Conservation (phyloP, 2,888 invertebrate genomes). For the Allacma fusca region DNA sequence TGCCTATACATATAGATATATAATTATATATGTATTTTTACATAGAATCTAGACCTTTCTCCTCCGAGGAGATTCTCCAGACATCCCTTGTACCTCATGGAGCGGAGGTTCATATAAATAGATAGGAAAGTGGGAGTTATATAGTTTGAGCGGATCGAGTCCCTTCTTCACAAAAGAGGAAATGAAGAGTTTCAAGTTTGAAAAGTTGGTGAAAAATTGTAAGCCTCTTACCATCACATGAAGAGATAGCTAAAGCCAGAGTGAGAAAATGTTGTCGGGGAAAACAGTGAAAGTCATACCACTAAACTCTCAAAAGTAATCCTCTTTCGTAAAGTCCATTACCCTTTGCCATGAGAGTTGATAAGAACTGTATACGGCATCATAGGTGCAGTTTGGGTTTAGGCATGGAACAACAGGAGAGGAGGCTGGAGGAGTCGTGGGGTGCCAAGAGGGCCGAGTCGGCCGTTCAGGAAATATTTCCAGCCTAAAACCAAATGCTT, state of each 20-base stretch:
- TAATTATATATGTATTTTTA: too few species aligned
- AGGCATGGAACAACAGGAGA: not conserved
- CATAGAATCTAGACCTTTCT: too few species aligned
- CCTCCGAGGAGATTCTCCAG: too few species aligned
- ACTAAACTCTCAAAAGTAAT: slow-evolving; percentile 18
- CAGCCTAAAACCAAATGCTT: slow-evolving; percentile 7
- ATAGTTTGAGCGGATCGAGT: too few species aligned
- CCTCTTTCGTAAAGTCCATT: slow-evolving; percentile 34
- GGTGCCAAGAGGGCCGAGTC: not conserved
- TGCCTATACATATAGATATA: too few species aligned
- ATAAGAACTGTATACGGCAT: not conserved
- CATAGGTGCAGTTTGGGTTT: not conserved
- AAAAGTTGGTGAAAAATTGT: slow-evolving; percentile 19
- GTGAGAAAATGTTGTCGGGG: slow-evolving; percentile 24
- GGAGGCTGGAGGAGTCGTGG: not conserved
- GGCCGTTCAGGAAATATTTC: not conserved
- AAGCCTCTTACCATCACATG: slow-evolving; percentile 20
- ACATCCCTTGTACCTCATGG: too few species aligned
- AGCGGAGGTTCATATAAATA: too few species aligned
- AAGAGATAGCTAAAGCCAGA: not conserved
- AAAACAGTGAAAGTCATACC: slow-evolving; percentile 19
- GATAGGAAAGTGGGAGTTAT: too few species aligned
- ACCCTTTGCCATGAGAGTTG: slow-evolving; percentile 5
- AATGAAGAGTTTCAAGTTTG: slow-evolving; percentile 2
- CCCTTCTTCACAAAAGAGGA: not conserved